Evolutionary conservation across 2,888 invertebrate genomes (phyloP), one percentile per base, ranked within the genome.

Genomic region (Diarsia dahlii): DNA sequence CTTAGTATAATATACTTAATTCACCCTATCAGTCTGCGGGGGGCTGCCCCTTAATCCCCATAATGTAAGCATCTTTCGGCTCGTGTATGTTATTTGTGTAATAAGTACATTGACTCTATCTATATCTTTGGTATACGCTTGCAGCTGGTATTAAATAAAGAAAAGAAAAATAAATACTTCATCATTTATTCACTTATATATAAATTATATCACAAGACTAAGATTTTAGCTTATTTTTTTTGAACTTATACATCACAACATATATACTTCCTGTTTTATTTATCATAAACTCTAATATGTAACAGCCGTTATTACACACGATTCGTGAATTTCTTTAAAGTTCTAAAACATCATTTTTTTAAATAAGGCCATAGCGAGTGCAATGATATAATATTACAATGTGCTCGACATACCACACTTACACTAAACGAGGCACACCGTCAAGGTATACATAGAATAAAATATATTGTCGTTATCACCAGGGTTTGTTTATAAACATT

Each of bases 191-290:
- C 94, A 94, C 94, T 95, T 95, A 94, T 94, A 94, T 93, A 95
- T 95, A 95, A 95, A 95, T 95, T 95, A 95, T 96, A 96, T 96
- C 96, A 96, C 96, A 96, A 96, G 96, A 96, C 96, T 95, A 95
- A 95, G 90, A 92, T 94, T 95, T 92, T 93, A 89, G 91, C 91
- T 93, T 93, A 91, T 90, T 94, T 94, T 95, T 95, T 95, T 96
- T 96, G 95, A 95, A 96, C 95, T 95, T 93, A 94, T 93, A 94
- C 94, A 96, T 96, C 96, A 96, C 96, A 96, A 96, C 95, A 95
- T 94, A 95, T 93, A 95, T 94, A 94, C 89, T 91, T 91, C 91
- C 90, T 90, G 89, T 92, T 93, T 91, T 89, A 86, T 91, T 91
- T 90, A 90, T 89, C 87, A 93, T 94, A 95, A 92, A 94, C 89